Conservation (phyloP, 2,797 vertebrate genomes). For the Cephalopachus bancanus region DNA sequence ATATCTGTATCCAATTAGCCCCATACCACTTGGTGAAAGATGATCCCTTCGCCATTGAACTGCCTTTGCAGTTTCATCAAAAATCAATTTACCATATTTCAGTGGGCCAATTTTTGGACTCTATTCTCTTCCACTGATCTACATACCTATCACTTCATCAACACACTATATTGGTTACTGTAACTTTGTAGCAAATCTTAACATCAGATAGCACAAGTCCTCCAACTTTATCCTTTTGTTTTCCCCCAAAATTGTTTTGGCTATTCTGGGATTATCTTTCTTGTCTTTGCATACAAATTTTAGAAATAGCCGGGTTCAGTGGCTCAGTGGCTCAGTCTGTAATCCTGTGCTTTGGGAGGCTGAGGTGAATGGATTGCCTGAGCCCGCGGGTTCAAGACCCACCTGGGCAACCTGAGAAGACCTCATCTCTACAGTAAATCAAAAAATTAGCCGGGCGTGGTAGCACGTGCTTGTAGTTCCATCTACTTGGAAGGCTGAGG, state of each 20-base stretch:
- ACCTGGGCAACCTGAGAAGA: no score
- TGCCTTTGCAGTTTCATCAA: not conserved
- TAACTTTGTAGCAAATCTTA: not conserved
- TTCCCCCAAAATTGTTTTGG: not conserved
- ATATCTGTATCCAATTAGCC: not conserved
- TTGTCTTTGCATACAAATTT: not conserved
- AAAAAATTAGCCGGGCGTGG: no score
- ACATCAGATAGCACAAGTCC: not conserved
- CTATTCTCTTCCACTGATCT: not conserved
- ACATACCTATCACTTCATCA: not conserved
- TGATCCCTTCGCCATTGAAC: not conserved
- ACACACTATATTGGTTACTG: not conserved
- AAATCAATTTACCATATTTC: not conserved
- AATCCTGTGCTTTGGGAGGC: no score
- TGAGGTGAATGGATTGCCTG: no score
- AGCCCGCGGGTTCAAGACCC: no score
- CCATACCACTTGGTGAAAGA: constrained; percentile 11
- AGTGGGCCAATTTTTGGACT: not conserved
- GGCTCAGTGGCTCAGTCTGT: no score
- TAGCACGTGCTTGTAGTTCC: no score
- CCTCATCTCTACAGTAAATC: no score
- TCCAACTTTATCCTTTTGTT: not conserved
- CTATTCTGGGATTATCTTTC: not conserved
- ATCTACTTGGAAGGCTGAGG: no score
- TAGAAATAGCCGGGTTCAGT: not conserved